Evolutionary conservation across 2,797 vertebrate genomes (phyloP).

Genomic region (Australoheros facetus): DNA sequence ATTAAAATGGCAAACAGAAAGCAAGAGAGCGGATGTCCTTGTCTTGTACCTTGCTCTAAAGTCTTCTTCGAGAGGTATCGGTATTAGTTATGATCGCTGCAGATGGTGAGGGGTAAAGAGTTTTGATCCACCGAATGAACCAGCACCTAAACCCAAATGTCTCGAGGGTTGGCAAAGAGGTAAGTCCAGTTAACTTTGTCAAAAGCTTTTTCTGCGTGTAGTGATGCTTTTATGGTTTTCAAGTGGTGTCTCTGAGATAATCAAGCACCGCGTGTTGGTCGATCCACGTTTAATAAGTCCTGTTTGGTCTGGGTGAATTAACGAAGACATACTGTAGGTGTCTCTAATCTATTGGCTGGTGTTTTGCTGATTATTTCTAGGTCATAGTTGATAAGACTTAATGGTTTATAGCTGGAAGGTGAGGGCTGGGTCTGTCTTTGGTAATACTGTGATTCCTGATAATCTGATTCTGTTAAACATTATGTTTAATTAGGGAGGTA

Average conservation of each 20-base stretch:
- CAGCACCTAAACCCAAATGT: background rate
- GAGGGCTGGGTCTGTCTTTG: background rate
- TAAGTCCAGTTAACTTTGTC: background rate
- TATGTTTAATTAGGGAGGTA: background rate
- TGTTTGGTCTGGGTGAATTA: background rate
- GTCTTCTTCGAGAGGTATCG: background rate
- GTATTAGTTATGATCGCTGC: background rate
- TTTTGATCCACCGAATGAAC: background rate
- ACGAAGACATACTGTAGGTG: background rate
- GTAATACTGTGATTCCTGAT: background rate
- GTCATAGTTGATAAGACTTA: background rate
- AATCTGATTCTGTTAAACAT: background rate
- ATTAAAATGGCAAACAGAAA: background rate
- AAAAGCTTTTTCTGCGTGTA: background rate
- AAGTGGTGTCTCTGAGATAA: background rate
- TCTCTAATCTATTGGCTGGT: background rate
- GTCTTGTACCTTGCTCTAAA: background rate
- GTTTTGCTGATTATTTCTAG: slow-evolving; percentile 3
- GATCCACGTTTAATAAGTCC: background rate
- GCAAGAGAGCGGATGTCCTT: background rate
- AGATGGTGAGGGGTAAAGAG: background rate
- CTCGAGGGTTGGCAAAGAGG: background rate
- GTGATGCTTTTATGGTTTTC: background rate
- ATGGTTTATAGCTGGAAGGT: background rate
- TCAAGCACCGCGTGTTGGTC: background rate